phyloP scores from a whole-genome alignment of 2,888 invertebrate species.

The Stegophylla sp. region DNA sequence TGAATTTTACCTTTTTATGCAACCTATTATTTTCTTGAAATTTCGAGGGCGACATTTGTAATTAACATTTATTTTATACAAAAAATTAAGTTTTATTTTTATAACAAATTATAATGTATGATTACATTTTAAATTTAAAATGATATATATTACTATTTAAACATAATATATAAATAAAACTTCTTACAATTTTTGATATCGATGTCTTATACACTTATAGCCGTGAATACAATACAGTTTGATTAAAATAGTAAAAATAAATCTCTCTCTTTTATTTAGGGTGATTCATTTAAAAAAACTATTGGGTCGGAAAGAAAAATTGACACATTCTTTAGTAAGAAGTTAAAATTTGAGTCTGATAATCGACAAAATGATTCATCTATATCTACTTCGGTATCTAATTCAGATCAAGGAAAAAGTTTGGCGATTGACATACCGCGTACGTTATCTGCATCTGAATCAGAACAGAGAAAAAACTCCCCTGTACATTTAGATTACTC shows the following conservation, averaged over 20 bases:
- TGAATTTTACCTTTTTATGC: too few relatives aligned
- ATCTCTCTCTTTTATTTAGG: not conserved
- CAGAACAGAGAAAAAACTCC: not conserved
- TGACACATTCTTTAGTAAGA: not conserved
- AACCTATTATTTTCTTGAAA: constrained; percentile 3
- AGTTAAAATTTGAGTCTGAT: not conserved
- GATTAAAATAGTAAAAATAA: constrained; percentile 10
- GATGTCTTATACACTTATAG: too few relatives aligned
- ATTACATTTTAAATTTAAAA: too few relatives aligned
- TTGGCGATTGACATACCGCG: not conserved
- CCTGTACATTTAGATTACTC: not conserved
- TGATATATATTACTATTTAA: too few relatives aligned
- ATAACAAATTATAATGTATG: too few relatives aligned
- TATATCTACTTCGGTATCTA: constrained; percentile 2
- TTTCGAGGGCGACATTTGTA: not conserved
- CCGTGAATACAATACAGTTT: too few relatives aligned
- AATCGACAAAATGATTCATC: constrained; percentile 11
- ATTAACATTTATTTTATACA: not conserved
- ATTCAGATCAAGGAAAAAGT: not conserved
- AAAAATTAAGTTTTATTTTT: not conserved
- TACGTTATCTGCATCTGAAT: constrained; percentile 9
- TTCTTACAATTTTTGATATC: too few relatives aligned
- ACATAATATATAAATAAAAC: too few relatives aligned
- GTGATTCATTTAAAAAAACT: constrained; percentile 1
- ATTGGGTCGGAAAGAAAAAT: not conserved